A percentile compares a stretch with the other conserved stretches of the same genome.
Conservation (phyloP, 2,888 invertebrate genomes). For the Allolobophora icterica region DNA sequence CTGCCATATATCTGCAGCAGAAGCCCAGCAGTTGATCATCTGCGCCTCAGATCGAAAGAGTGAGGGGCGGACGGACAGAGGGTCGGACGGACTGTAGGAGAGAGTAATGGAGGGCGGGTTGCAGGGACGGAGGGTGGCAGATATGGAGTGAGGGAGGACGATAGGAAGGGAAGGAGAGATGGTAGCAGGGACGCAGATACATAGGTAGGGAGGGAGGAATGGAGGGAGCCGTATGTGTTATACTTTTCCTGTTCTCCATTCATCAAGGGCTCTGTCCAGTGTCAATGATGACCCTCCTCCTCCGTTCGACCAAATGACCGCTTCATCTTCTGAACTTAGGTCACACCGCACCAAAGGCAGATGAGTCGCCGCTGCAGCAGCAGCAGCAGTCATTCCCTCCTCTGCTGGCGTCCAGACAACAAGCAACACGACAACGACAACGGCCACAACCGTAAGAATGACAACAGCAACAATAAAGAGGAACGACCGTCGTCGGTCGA, state of each 20-base stretch:
- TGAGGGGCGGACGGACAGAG: background rate
- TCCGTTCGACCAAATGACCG: background rate
- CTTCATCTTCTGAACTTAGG: background rate
- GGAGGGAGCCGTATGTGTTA: background rate
- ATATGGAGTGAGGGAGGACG: too few species aligned
- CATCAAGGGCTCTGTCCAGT: background rate
- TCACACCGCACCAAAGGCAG: background rate
- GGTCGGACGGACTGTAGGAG: too few species aligned
- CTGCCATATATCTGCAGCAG: background rate
- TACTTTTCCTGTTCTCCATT: background rate
- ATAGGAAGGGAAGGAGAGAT: background rate
- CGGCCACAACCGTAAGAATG: background rate
- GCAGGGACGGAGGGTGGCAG: too few species aligned
- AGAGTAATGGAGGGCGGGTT: background rate
- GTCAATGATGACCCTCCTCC: background rate
- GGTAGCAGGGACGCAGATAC: too few species aligned
- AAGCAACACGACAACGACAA: background rate
- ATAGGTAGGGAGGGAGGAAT: background rate
- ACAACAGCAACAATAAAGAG: slow-evolving; percentile 14
- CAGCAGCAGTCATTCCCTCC: too few species aligned
- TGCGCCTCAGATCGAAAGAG: background rate
- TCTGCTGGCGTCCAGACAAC: background rate
- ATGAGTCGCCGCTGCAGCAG: too few species aligned
- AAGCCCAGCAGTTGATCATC: slow-evolving; percentile 17
- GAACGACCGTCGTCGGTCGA: background rate